phyloP scores from a whole-genome alignment of 2,888 invertebrate species.

The Aproaerema taeniolella region DNA sequence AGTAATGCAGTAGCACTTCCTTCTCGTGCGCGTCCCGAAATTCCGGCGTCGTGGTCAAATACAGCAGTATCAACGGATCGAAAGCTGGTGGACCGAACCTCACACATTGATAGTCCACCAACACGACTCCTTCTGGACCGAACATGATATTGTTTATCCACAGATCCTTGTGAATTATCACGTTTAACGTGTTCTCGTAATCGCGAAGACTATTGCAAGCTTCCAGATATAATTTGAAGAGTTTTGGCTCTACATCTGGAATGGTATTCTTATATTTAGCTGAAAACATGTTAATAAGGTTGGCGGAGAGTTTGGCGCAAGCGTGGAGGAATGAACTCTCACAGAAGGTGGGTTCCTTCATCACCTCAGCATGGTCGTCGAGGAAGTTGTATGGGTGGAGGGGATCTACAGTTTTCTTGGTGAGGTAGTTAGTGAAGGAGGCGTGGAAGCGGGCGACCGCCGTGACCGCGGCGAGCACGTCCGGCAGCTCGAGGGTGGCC shows the following conservation, averaged over 20 bases:
- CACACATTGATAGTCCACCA: slow-evolving; percentile 57
- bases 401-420: slow-evolving; percentile 25
- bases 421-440: slow-evolving; percentile 44
- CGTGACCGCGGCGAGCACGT: slow-evolving; percentile 31
- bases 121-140: slow-evolving; percentile 38
- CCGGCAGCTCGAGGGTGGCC: slow-evolving; percentile 38
- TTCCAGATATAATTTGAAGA: slow-evolving; percentile 32
- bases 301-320: slow-evolving; percentile 42
- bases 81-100: slow-evolving; percentile 57
- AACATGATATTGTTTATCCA: slow-evolving; percentile 65
- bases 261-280: slow-evolving; percentile 28
- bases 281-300: slow-evolving; percentile 43
- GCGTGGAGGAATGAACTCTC: slow-evolving; percentile 46
- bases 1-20: slow-evolving; percentile 40
- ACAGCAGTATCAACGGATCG: slow-evolving; percentile 47
- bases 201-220: slow-evolving; percentile 41
- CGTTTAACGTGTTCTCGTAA: slow-evolving; percentile 42
- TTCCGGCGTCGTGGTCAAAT: slow-evolving; percentile 39
- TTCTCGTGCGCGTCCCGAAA: slow-evolving; percentile 43
- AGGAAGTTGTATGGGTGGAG: slow-evolving; percentile 31
- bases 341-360: slow-evolving; percentile 39
- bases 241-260: slow-evolving; percentile 31
- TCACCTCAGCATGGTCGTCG: slow-evolving; percentile 31
- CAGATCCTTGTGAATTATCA: slow-evolving; percentile 53
- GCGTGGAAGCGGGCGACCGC: slow-evolving; percentile 58